Base-by-base conservation (phyloP, 2,113 vertebrate genomes). In the Trichomycterus rosablanca region DNA sequence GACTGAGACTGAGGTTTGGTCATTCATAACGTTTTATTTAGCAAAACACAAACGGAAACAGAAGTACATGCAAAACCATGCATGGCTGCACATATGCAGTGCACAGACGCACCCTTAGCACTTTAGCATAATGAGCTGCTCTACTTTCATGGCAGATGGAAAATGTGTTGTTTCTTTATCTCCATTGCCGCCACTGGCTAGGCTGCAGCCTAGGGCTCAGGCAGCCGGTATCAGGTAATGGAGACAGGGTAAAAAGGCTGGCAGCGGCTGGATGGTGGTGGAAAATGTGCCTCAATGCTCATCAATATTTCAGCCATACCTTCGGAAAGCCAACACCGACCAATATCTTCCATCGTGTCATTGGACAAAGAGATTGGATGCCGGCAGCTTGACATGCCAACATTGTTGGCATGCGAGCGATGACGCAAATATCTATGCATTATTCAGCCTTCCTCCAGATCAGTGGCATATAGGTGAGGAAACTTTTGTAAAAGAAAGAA, bases 291-390 rank as follows among this genome's bases (percentile, higher is more conserved):
- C 77, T 86, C 83, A 84, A 54, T 58, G 65, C 66, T 87, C 85
- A 89, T 89, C 78, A 87, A 89, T 89, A 86, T 83, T 88, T 80
- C 76, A 89, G 70, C 58, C 52, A 67, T 57, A 83, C 80, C 80
- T 75, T 78, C 73, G 82, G 85, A 87, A 89, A 89, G 80, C 74
- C 74, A 83, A 89, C 75, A 87, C 83, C 67, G 55, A 70, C 66
- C 76, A 78, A 76, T 79, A 81, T 87, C 84, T 87, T 87, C 87
- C 87, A 89, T 86, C 81, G 60, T 87, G 84, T 86, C 84, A 87
- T 22, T 78, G 82, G 80, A 83, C 77, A 76, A 74, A 69, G 45
- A 72, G 83, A 87, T 88, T 82, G 71, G 72, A 69, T 88, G 78
- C 77, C 80, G 67, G 66, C 45, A 42, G 72, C 76, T 52, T 84